Conservation (phyloP, 2,113 vertebrate genomes). For the Serilophus lunatus region DNA sequence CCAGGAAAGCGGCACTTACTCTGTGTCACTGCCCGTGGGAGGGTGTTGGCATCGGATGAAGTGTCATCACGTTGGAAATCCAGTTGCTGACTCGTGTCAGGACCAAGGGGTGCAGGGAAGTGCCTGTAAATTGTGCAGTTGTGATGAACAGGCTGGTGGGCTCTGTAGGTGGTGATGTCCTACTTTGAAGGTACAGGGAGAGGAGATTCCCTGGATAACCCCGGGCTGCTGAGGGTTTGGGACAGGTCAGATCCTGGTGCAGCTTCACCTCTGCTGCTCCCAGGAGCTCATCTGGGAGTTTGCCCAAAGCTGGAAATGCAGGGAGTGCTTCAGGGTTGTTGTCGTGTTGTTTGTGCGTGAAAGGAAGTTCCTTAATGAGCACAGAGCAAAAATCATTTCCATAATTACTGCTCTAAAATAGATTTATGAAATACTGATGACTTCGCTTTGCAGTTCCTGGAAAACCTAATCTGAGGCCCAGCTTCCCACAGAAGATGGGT, state of each 20-base stretch:
- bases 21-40: neutral
- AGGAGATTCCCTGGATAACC: neutral
- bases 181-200: fast-evolving
- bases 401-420: neutral
- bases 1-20: neutral
- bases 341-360: fast-evolving
- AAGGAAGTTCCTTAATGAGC: neutral
- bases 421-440: neutral
- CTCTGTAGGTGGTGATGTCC: fast-evolving
- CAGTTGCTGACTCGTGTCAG: fast-evolving
- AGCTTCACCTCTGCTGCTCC: neutral
- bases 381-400: neutral
- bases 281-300: neutral
- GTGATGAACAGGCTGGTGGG: neutral
- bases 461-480: neutral
- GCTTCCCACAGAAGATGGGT: neutral
- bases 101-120: neutral
- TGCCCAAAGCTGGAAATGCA: neutral
- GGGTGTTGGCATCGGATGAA: neutral
- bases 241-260: neutral
- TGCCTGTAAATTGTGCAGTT: neutral
- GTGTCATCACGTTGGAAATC: neutral
- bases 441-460: neutral
- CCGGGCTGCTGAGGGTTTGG: neutral
- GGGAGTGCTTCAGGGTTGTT: fast-evolving